phyloP scores from a whole-genome alignment of 2,797 vertebrate species.

The Myioborus miniatus region DNA sequence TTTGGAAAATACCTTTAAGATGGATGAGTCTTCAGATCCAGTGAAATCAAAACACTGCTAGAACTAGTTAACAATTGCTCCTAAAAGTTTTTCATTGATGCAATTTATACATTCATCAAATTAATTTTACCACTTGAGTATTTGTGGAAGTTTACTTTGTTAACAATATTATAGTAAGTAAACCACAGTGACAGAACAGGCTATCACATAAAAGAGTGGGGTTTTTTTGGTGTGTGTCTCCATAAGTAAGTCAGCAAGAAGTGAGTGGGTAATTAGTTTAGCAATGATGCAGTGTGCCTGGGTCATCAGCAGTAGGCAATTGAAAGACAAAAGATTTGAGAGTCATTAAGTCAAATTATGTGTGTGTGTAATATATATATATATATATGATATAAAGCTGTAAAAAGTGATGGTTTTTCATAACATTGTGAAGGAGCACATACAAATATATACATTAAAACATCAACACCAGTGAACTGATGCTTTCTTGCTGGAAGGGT shows the following conservation, averaged over 20 bases:
- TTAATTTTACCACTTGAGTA: not conserved
- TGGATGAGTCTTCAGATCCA: not conserved
- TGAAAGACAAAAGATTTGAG: not conserved
- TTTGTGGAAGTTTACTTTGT: not conserved
- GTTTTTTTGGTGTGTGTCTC: not conserved
- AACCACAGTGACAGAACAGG: not conserved
- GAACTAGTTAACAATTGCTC: not conserved
- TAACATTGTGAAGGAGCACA: not conserved
- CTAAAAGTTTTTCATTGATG: not conserved
- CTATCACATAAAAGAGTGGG: not conserved
- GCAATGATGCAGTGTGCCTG: not conserved
- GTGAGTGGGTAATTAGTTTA: not conserved
- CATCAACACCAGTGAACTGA: accelerated
- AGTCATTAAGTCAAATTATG: not conserved
- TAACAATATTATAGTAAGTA: not conserved
- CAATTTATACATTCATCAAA: not conserved
- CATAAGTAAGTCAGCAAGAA: not conserved
- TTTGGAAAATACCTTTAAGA: not conserved
- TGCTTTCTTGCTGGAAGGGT: not conserved
- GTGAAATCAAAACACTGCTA: not conserved
- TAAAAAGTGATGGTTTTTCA: not conserved
- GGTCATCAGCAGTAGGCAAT: not conserved
- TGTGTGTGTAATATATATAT: not conserved
- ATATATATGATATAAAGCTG: not conserved
- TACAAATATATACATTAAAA: not conserved